phyloP scores from a whole-genome alignment of 2,797 vertebrate species.

The Gephyroberyx darwinii region DNA sequence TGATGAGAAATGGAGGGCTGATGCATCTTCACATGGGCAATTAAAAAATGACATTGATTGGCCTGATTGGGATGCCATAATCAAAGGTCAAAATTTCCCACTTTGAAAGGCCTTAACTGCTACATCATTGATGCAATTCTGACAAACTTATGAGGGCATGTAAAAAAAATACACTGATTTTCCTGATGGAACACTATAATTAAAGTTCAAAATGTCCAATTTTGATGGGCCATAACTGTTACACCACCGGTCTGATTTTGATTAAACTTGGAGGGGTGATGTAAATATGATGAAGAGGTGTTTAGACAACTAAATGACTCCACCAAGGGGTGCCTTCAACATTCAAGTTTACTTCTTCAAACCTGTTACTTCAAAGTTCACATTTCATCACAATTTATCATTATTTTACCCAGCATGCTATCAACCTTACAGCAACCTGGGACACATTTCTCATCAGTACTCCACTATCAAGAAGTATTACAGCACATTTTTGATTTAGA shows the following conservation, averaged over 20 bases:
- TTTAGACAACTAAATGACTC: too few relatives aligned
- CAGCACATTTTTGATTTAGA: constrained; percentile 2
- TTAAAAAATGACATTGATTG: constrained; percentile 55
- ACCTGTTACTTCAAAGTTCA: too few relatives aligned
- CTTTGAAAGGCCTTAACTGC: background rate
- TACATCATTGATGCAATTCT: too few relatives aligned
- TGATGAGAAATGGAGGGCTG: constrained; percentile 42
- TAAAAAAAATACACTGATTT: too few relatives aligned
- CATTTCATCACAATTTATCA: too few relatives aligned
- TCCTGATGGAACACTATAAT: too few relatives aligned
- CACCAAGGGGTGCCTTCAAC: too few relatives aligned
- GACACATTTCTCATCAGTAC: constrained; percentile 4
- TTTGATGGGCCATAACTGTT: constrained; percentile 8
- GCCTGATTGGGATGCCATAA: constrained; percentile 35
- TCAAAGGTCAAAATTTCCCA: constrained; percentile 58
- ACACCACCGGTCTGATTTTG: background rate
- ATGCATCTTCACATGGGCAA: constrained; percentile 46
- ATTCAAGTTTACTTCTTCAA: too few relatives aligned
- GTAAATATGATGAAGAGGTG: too few relatives aligned
- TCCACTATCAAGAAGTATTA: background rate
- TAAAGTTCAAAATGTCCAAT: constrained; percentile 52
- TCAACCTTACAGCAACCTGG: constrained; percentile 10
- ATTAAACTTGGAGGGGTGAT: background rate
- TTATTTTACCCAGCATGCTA: too few relatives aligned
- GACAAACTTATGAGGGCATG: too few relatives aligned